These are phyloP conservation scores for Zaprionus capensis DNA, from an alignment of 1,140 invertebrate species.

Conservation along the genomic window DNA sequence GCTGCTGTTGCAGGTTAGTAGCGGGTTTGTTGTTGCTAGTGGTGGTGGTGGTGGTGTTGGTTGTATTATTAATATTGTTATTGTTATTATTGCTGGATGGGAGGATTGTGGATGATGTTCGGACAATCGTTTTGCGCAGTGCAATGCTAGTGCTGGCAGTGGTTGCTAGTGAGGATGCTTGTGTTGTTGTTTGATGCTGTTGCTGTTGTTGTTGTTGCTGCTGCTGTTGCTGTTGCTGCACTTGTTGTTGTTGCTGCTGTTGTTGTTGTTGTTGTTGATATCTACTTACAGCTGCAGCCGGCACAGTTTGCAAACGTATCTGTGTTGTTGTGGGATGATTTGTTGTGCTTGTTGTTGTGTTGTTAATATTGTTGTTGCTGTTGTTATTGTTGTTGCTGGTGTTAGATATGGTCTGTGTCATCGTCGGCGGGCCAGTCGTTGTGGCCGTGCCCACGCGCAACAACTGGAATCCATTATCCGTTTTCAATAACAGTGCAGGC, in stretches of 20 bases:
- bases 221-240: constrained; percentile 58
- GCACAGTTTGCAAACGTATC: constrained; percentile 86
- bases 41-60: constrained; percentile 65
- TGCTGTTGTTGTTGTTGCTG: constrained; percentile 62
- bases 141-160: constrained; percentile 85
- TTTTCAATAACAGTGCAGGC: constrained; percentile 93
- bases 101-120: constrained; percentile 79
- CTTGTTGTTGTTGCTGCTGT: constrained; percentile 63
- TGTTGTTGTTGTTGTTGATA: constrained; percentile 84
- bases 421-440: constrained; percentile 85
- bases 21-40: constrained; percentile 76
- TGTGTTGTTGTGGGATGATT: constrained; percentile 83
- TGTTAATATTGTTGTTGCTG: constrained; percentile 53
- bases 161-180: constrained; percentile 63
- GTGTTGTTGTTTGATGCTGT: constrained; percentile 51
- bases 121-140: constrained; percentile 86
- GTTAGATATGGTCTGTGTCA: constrained; percentile 81
- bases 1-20: constrained; percentile 76
- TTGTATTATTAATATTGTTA: constrained; percentile 56
- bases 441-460: constrained; percentile 92
- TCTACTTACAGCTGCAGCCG: constrained; percentile 86
- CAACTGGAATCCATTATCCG: constrained; percentile 97
- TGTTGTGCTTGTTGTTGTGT: constrained; percentile 74
- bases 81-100: constrained; percentile 77
- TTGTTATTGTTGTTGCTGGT: constrained; percentile 59